phyloP scores from a whole-genome alignment of 2,113 vertebrate species.

The Apeltes quadracus region DNA sequence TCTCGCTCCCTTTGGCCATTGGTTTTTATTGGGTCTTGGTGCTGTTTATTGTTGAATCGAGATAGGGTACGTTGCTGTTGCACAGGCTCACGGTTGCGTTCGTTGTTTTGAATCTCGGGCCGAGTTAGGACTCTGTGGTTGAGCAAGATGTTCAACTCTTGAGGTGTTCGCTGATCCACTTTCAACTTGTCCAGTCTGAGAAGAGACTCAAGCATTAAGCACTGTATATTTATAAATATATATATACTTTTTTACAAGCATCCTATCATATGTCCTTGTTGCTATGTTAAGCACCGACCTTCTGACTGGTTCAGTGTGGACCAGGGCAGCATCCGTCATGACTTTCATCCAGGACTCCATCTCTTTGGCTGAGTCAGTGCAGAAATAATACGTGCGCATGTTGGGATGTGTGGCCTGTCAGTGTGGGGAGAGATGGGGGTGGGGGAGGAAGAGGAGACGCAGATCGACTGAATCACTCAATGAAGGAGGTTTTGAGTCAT shows the following conservation, averaged over 20 bases:
- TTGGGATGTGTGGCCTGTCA: slow-evolving; percentile 96
- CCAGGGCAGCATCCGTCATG: slow-evolving; percentile 95
- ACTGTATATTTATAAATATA: background rate
- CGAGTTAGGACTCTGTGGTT: slow-evolving; percentile 88
- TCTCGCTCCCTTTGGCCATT: slow-evolving; percentile 63
- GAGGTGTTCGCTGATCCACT: slow-evolving; percentile 72
- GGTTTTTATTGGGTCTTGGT: slow-evolving; percentile 77
- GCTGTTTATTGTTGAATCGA: slow-evolving; percentile 66
- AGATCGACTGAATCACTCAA: background rate
- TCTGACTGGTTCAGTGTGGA: slow-evolving; percentile 90
- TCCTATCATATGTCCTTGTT: background rate
- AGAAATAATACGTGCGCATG: slow-evolving; percentile 99
- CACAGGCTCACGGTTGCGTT: slow-evolving; percentile 84
- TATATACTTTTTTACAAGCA: background rate
- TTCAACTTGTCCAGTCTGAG: slow-evolving; percentile 82
- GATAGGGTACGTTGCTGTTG: slow-evolving; percentile 60
- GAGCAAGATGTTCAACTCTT: slow-evolving; percentile 88
- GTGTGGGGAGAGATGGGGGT: slow-evolving; percentile 58
- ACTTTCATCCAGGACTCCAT: slow-evolving; percentile 98
- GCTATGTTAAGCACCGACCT: slow-evolving; percentile 77
- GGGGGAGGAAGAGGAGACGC: background rate
- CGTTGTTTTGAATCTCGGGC: slow-evolving; percentile 91
- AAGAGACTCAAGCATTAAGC: background rate
- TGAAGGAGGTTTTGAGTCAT: too few species aligned
- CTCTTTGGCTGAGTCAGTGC: slow-evolving; percentile 94